Percentiles rank a stretch among this genome's conserved stretches.
Evolutionary conservation across 2,113 vertebrate species (phyloP).

Genomic region (Vidua chalybeata): DNA sequence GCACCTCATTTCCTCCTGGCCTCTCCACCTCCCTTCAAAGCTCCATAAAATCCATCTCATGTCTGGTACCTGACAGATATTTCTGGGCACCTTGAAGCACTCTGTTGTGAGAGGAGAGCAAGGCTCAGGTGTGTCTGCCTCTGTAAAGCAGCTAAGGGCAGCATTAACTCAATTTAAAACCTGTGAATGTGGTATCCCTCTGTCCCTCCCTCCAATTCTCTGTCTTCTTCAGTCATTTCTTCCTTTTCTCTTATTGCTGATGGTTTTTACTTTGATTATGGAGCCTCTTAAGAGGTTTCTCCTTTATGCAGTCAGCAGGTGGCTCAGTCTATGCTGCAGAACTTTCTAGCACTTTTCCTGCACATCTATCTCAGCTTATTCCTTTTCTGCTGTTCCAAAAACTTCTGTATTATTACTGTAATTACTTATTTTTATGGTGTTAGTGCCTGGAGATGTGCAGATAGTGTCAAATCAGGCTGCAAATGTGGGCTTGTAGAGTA

Average conservation of each 20-base stretch:
- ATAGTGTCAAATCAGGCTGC: background rate
- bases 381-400: background rate
- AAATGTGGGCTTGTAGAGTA: background rate
- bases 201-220: background rate
- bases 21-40: background rate
- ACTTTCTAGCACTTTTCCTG: background rate
- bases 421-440: conserved; percentile 25
- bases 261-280: background rate
- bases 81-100: background rate
- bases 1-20: conserved; percentile 10
- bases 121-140: background rate
- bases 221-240: background rate
- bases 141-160: background rate
- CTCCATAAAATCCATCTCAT: conserved; percentile 38
- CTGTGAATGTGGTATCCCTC: background rate
- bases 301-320: background rate
- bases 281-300: background rate
- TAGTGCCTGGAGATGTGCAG: background rate
- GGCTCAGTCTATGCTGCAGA: background rate
- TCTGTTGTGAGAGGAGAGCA: background rate
- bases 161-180: background rate
- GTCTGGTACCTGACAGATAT: background rate
- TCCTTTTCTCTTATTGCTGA: background rate
- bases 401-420: background rate
- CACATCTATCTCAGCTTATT: background rate